A percentile compares a stretch with the other conserved stretches of the same genome.
phyloP scores from a whole-genome alignment of 2,113 vertebrate genomes.

The Lophochroa leadbeateri region DNA sequence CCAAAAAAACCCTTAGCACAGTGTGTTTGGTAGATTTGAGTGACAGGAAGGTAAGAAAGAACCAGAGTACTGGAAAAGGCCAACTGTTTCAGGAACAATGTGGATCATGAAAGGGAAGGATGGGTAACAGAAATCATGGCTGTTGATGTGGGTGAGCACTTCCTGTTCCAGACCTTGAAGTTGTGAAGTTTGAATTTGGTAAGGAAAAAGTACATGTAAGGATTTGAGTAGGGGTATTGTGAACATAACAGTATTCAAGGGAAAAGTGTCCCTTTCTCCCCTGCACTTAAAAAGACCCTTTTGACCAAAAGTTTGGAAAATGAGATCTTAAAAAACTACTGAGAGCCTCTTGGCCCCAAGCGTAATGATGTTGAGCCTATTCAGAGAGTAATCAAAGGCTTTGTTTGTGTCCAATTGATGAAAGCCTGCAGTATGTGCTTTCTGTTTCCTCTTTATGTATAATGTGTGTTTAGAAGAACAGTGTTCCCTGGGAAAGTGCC shows the following conservation, averaged over 20 bases:
- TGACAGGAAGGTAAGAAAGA: neutral
- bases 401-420: constrained; percentile 50
- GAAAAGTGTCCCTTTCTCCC: neutral
- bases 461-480: constrained; percentile 22
- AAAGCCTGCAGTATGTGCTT: constrained; percentile 34
- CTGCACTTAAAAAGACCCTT: neutral
- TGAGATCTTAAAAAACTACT: constrained; percentile 9
- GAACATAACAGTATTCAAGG: neutral
- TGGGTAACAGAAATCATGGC: neutral
- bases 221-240: neutral
- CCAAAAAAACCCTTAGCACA: neutral
- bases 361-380: neutral
- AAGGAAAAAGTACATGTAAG: neutral
- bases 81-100: neutral
- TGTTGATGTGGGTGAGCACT: neutral
- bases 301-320: constrained; percentile 41
- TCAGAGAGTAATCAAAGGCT: constrained; percentile 31
- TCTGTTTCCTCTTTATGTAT: constrained; percentile 27
- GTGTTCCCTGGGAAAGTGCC: neutral
- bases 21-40: neutral
- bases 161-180: neutral
- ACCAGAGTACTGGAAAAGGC: neutral
- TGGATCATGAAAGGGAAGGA: neutral
- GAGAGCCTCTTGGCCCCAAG: neutral
- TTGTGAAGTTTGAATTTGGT: neutral